Evolutionary conservation across 2,797 vertebrate species (phyloP).

Genomic region (Mergus octosetaceus): DNA sequence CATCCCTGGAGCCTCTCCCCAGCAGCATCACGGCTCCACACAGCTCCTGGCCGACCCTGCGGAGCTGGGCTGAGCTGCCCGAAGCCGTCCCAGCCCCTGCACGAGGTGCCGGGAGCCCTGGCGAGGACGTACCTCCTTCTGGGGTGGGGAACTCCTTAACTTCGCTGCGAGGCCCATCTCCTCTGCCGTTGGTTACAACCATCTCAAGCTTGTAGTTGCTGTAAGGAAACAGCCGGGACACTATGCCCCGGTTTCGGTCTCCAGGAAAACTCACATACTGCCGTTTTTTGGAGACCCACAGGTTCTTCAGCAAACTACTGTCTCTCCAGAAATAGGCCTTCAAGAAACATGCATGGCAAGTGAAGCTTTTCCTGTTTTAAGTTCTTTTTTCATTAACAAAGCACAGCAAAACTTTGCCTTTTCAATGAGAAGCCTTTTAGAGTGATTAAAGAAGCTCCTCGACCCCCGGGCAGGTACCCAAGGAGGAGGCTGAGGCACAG

Average conservation of each 20-base stretch:
- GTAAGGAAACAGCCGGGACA: slow-evolving; percentile 89
- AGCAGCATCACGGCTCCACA: neutral
- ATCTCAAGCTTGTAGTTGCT: slow-evolving; percentile 95
- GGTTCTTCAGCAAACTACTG: slow-evolving; percentile 88
- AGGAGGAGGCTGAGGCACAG: neutral
- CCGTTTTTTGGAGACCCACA: slow-evolving; percentile 88
- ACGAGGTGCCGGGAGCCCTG: neutral
- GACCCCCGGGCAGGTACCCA: neutral
- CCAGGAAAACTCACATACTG: slow-evolving; percentile 87
- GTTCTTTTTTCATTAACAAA: neutral
- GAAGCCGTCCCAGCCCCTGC: neutral
- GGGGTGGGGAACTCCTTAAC: slow-evolving; percentile 89
- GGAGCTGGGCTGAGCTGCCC: neutral
- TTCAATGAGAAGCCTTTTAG: neutral
- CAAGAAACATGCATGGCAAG: slow-evolving; percentile 74
- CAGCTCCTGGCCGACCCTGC: neutral
- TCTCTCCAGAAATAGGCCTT: slow-evolving; percentile 96
- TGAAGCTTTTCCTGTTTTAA: slow-evolving; percentile 43
- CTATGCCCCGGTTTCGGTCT: slow-evolving; percentile 83
- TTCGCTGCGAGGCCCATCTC: slow-evolving; percentile 90
- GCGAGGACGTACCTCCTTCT: slow-evolving; percentile 88
- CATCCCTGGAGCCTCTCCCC: accelerated
- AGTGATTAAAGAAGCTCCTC: neutral
- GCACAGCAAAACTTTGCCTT: neutral
- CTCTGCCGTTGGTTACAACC: slow-evolving; percentile 91